These are phyloP conservation scores for Penaeus vannamei DNA, from an alignment of 1,140 invertebrate species.

Conservation along the genomic window DNA sequence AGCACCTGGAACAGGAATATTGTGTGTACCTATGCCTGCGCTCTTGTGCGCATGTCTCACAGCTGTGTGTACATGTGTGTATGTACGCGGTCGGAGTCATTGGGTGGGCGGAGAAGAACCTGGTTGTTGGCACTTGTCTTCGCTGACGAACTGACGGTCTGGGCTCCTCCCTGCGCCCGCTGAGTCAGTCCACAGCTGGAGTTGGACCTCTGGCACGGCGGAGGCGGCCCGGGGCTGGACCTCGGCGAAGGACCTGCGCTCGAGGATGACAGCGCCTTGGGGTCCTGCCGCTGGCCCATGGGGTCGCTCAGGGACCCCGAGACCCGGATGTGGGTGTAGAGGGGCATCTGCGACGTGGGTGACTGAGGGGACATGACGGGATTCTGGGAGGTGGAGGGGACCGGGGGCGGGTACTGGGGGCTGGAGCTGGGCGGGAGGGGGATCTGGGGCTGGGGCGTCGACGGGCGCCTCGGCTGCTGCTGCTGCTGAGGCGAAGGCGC, in stretches of 20 bases:
- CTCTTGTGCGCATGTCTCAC: neutral
- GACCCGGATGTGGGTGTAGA: conserved; percentile 2
- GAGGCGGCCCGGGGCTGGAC: conserved; percentile 21
- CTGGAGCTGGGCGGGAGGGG: too few species aligned
- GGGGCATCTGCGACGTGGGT: conserved; percentile 26
- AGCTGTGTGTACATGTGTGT: conserved; percentile 61
- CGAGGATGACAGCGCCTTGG: neutral
- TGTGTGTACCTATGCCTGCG: neutral
- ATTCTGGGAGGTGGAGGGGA: neutral
- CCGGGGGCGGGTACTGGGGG: conserved; percentile 2
- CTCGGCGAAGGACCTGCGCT: conserved; percentile 24
- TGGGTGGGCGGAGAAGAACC: conserved; percentile 56
- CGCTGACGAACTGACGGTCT: neutral
- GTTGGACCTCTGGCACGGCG: conserved; percentile 29
- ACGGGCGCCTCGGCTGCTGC: too few species aligned
- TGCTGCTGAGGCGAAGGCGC: neutral
- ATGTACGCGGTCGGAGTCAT: conserved; percentile 47
- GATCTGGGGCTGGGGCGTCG: too few species aligned
- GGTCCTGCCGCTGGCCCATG: too few species aligned
- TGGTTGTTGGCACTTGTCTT: conserved; percentile 19
- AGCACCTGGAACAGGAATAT: conserved; percentile 13
- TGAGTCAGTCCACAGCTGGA: conserved; percentile 28
- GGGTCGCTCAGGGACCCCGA: conserved; percentile 17
- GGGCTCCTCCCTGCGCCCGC: conserved; percentile 31
- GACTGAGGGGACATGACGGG: conserved; percentile 1